A percentile compares a stretch with the other conserved stretches of the same genome.
Evolutionary conservation across 2,797 vertebrate genomes (phyloP).

Genomic region (Scolopax rusticola): DNA sequence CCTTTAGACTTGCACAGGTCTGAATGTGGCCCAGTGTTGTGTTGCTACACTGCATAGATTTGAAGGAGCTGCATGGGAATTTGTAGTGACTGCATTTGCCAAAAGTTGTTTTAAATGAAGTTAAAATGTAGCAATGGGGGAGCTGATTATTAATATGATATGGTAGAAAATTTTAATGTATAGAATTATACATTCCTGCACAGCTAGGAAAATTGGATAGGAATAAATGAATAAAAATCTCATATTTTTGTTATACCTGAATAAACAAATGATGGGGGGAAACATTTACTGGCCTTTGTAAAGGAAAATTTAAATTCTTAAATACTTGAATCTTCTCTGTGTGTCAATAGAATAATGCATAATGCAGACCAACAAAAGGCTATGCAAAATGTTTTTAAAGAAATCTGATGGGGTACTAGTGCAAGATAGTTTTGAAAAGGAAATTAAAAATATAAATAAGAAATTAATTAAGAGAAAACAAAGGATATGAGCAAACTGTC

Average conservation of each 20-base stretch:
- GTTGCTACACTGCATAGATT: neutral
- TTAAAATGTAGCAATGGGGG: neutral
- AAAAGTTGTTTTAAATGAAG: neutral
- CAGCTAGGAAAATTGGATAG: neutral
- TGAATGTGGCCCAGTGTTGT: neutral
- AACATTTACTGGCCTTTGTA: neutral
- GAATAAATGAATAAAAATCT: neutral
- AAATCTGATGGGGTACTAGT: neutral
- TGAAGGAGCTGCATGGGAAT: neutral
- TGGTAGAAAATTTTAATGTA: neutral
- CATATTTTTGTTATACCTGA: neutral
- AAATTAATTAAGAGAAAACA: neutral
- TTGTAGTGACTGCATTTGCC: neutral
- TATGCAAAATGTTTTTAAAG: neutral
- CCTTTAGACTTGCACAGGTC: neutral
- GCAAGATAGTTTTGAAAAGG: neutral
- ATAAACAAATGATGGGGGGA: neutral
- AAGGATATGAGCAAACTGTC: neutral
- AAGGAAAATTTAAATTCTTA: neutral
- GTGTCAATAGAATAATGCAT: neutral
- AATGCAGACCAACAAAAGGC: neutral
- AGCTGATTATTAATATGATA: neutral
- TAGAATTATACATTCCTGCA: neutral
- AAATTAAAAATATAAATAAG: neutral
- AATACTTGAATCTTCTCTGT: neutral